Evolutionary conservation across 2,888 invertebrate genomes (phyloP).

Genomic region (Strigamia transsilvanica): DNA sequence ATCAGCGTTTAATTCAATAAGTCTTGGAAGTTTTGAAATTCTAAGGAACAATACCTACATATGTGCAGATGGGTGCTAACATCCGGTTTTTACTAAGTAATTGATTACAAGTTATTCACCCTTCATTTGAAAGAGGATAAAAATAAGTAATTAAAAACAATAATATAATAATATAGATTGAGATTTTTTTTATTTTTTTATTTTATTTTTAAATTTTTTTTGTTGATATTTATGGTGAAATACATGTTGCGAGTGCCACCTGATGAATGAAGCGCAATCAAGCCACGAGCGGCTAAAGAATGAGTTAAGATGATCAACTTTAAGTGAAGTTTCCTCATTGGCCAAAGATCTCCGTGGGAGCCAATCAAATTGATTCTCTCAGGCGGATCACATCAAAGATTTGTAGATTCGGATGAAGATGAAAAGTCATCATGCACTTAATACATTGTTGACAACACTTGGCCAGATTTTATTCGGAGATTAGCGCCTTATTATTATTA

Average conservation of each 20-base stretch:
- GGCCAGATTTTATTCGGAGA: neutral
- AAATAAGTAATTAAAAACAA: neutral
- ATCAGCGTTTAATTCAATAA: neutral
- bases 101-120: conserved; percentile 17
- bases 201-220: neutral
- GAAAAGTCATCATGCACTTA: conserved; percentile 5
- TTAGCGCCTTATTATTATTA: no score
- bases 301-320: conserved; percentile 43
- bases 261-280: conserved; percentile 28
- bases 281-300: conserved; percentile 22
- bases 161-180: neutral
- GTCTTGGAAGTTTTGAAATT: neutral
- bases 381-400: conserved; percentile 47
- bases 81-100: conserved; percentile 18
- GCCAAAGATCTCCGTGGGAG: conserved; percentile 43
- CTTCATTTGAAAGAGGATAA: neutral
- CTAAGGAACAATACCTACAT: conserved; percentile 24
- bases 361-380: conserved; percentile 41
- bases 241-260: conserved; percentile 11
- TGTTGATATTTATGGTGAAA: neutral
- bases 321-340: conserved; percentile 49
- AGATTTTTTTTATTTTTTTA: neutral
- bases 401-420: conserved; percentile 29
- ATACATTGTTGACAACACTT: neutral
- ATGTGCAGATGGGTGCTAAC: neutral